Evolutionary conservation across 2,113 vertebrate species (phyloP).

Genomic region (Gymnogyps californianus): DNA sequence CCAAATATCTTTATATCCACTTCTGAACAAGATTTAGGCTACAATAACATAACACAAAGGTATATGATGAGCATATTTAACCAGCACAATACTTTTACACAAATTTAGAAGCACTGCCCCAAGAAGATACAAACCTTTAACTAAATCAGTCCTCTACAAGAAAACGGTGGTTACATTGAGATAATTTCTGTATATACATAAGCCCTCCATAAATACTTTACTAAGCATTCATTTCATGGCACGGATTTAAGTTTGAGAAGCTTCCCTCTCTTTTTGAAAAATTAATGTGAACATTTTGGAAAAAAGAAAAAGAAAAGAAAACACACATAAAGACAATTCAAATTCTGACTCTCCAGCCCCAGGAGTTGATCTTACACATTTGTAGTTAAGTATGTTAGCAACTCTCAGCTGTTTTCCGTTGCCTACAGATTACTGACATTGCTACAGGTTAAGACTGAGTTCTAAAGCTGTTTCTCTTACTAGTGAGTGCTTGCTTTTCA

Average conservation of each 20-base stretch:
- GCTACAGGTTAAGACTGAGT: conserved; percentile 3
- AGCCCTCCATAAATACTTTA: background rate
- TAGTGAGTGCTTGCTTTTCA: conserved; percentile 29
- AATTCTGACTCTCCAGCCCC: background rate
- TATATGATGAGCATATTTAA: background rate
- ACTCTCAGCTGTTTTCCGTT: background rate
- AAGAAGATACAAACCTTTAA: background rate
- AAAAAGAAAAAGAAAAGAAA: background rate
- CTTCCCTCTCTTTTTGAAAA: background rate
- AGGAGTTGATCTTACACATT: background rate
- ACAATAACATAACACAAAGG: background rate
- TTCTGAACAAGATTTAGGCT: background rate
- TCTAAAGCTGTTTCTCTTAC: conserved; percentile 20
- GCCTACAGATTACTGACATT: background rate
- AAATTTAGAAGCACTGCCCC: background rate
- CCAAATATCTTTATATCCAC: background rate
- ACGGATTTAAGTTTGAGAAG: background rate
- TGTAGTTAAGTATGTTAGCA: background rate
- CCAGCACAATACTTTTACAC: background rate
- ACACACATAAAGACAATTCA: background rate
- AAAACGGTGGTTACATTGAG: background rate
- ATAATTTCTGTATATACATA: background rate
- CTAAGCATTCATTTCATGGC: background rate
- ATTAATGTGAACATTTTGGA: background rate
- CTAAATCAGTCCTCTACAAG: background rate